phyloP scores from a whole-genome alignment of 2,113 vertebrate species.

The Pomatorhinus ruficollis region DNA sequence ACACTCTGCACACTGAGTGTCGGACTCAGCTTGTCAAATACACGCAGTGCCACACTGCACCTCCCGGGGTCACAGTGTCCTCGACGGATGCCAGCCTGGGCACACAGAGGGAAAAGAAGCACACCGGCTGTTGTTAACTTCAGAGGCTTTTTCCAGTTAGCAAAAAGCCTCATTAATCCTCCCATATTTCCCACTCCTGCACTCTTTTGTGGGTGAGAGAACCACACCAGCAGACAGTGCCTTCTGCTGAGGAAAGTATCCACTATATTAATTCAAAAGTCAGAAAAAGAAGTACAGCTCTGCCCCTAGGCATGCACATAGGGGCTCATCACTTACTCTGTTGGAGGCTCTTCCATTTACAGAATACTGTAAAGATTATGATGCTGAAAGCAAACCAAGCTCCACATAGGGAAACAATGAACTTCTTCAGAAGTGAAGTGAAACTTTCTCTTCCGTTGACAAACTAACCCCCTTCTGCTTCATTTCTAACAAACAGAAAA shows the following conservation, averaged over 20 bases:
- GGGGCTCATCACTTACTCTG: neutral
- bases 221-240: neutral
- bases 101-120: neutral
- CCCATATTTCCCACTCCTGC: accelerated
- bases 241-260: neutral
- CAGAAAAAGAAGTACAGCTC: neutral
- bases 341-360: neutral
- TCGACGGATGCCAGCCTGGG: neutral
- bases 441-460: neutral
- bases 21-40: slow-evolving; percentile 98
- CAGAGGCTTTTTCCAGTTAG: neutral
- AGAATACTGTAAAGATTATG: neutral
- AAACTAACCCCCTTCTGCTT: neutral
- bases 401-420: neutral
- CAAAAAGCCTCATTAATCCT: neutral
- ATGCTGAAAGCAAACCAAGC: neutral
- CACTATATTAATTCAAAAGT: neutral
- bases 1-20: slow-evolving; percentile 94
- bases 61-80: neutral
- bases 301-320: neutral
- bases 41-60: slow-evolving; percentile 88
- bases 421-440: neutral
- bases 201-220: neutral
- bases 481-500: neutral
- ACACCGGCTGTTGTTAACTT: neutral